A percentile compares a stretch with the other conserved stretches of the same genome.
phyloP scores from a whole-genome alignment of 2,113 vertebrate species.

The Baryphthengus martii region DNA sequence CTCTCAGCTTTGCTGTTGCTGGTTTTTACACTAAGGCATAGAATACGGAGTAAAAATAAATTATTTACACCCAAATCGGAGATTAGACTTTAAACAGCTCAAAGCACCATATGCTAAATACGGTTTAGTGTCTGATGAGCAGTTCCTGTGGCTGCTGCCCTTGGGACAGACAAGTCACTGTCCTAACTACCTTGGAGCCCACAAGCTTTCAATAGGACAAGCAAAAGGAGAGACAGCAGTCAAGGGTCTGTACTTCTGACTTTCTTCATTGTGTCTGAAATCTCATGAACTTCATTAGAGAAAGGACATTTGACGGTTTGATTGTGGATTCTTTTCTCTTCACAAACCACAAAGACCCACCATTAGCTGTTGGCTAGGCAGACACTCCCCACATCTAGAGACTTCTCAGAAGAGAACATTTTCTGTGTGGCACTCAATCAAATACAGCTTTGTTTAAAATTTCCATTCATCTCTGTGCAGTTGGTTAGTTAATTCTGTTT shows the following conservation, averaged over 20 bases:
- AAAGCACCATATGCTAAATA: not conserved
- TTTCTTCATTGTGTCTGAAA: not conserved
- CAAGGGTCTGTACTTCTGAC: not conserved
- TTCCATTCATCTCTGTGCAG: not conserved
- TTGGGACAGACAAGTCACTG: not conserved
- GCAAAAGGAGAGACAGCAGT: not conserved
- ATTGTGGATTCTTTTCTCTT: not conserved
- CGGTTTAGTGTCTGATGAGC: not conserved
- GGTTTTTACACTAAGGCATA: not conserved
- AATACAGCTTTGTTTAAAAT: not conserved
- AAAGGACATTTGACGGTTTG: not conserved
- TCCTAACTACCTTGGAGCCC: not conserved
- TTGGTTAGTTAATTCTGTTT: not conserved
- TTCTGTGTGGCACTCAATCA: not conserved
- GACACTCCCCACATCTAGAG: not conserved
- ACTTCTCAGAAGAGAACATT: not conserved
- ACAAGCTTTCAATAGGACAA: not conserved
- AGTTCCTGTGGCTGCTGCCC: not conserved
- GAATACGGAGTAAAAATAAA: not conserved
- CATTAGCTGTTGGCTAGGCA: not conserved
- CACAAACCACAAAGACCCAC: not conserved
- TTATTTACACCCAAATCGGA: not conserved
- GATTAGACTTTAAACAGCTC: not conserved
- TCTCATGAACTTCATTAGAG: not conserved
- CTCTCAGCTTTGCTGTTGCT: not conserved